Evolutionary conservation across 2,113 vertebrate species (phyloP), one percentile per base, ranked within the genome.

Genomic region (Tetrax tetrax): DNA sequence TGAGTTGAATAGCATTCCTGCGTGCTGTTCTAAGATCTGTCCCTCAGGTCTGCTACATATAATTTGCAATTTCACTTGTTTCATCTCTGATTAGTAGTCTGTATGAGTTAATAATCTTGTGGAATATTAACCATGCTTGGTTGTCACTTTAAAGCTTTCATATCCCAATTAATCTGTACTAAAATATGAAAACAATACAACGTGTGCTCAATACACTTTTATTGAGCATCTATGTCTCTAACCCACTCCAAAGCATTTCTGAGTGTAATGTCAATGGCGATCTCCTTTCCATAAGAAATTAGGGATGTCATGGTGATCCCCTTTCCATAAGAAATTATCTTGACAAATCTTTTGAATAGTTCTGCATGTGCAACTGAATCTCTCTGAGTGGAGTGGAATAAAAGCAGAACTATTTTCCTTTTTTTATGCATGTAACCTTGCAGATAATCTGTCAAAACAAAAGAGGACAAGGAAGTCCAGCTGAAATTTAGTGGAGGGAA

Each of bases 41-140:
- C 83, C 81, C 84, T 85, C 79, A 64, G 93, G 89, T 89, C 92
- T 96, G 69, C 72, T 91, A 53, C 50, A 38, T 89, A 69, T 95
- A 92, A 96, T 91, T 95, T 92, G 81, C 83, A 82, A 91, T 93
- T 95, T 87, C 37, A 90, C 37, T 75, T 64, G 71, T 91, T 96
- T 95, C 77, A 87, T 91, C 59, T 83, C 77, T 87, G 75, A 93
- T 94, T 91, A 92, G 87, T 82, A 87, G 89, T 68, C 87, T 82
- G 74, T 43, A 33, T 29, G 11, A 94, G 81, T 87, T 95, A 95
- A 92, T 95, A 77, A 92, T 38, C 83, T 61, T 68, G 57, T 94
- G 81, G 61, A 95, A 74, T 70, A 81, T 85, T 71, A 87, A 63
- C 87, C 23, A 24, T 23, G 82, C 80, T 79, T 91, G 87, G 77